Evolutionary conservation across 2,113 vertebrate species (phyloP), one percentile per base, ranked within the genome.

Genomic region (Choloepus hoffmanni): DNA sequence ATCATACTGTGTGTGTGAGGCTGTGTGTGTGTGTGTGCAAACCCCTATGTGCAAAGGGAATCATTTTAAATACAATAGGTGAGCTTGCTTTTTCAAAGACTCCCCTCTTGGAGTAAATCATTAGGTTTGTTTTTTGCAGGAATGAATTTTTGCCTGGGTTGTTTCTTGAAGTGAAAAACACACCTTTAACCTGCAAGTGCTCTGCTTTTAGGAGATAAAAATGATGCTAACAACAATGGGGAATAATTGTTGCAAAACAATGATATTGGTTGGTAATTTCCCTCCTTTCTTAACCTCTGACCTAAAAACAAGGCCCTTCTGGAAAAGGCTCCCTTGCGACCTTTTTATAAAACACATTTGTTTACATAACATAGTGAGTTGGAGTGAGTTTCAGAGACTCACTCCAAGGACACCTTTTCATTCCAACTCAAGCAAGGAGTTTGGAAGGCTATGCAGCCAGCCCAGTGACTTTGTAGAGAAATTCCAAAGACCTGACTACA

Each of bases 341-440:
- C 84, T 83, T 79, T 62, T 89, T 68, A 62, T 68, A 79, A 86
- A 94, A 77, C 88, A 86, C 30, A 21, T 58, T 36, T 96, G 67
- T 96, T 97, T 96, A 93, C 91, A 89, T 86, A 96, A 92, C 94
- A 96, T 21, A 65, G 62, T 3, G 40, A 76, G 79, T 43, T 36
- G 40, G 36, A 36, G 36, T 36, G 36, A 81, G 62, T 95, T 96
- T 96, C 87, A 82, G 77, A 93, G 92, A 67, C 28, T 63, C 79
- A 30, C 13, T 68, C 45, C 77, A 92, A 96, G 92, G 73, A 70
- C 78, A 76, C 45, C 23, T 85, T 94, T 95, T 55, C 77, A 8
- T 43, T 78, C n/a, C 23, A 93, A 53, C 7, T 33, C 21, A 74
- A 92, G 86, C 24, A 28, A 85, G 76, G 67, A 67, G 48, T 36